A percentile compares a stretch with the other conserved stretches of the same genome.
Conservation (phyloP, 2,113 vertebrate species). For the Marmota monax region DNA sequence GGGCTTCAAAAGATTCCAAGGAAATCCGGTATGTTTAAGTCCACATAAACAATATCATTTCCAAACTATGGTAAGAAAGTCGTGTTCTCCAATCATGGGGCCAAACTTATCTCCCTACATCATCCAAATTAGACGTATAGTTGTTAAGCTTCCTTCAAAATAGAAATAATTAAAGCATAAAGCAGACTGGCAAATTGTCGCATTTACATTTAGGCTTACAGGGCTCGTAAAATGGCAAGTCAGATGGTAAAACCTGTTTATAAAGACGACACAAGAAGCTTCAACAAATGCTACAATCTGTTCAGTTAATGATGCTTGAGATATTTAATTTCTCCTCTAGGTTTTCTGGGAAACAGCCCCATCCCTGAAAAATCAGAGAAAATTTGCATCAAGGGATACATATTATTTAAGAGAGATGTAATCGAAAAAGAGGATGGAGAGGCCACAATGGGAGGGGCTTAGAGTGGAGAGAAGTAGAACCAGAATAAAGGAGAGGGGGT, state of each 20-base stretch:
- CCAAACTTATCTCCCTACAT: background rate
- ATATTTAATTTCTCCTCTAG: background rate
- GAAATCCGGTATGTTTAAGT: background rate
- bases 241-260: background rate
- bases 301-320: background rate
- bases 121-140: background rate
- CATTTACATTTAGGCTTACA: background rate
- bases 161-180: slow-evolving; percentile 37
- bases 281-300: slow-evolving; percentile 30
- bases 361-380: slow-evolving; percentile 14
- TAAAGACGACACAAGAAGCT: background rate
- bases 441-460: background rate
- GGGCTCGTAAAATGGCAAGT: slow-evolving; percentile 26
- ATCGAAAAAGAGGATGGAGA: background rate
- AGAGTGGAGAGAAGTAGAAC: background rate
- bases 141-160: background rate
- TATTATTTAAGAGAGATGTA: background rate
- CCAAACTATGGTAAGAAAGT: background rate
- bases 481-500: background rate
- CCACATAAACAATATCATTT: background rate
- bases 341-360: slow-evolving; percentile 2
- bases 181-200: slow-evolving; percentile 8
- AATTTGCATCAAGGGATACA: background rate
- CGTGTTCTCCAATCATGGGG: background rate
- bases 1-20: background rate